phyloP scores from a whole-genome alignment of 92 coral and sea anemone genomes.

The Zoanthus sociatus region DNA sequence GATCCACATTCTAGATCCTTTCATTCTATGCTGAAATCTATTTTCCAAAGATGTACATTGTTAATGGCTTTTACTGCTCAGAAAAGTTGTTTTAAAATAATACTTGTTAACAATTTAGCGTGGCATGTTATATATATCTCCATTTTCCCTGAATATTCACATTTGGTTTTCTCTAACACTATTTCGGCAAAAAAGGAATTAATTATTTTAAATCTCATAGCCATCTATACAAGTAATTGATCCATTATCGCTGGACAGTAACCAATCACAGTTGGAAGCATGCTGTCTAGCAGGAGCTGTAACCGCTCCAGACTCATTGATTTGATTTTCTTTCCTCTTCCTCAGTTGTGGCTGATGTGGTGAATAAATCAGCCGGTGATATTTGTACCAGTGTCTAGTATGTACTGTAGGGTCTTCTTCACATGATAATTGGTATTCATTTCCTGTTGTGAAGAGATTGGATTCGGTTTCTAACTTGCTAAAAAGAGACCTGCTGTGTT shows the following conservation, averaged over 20 bases:
- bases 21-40: no score
- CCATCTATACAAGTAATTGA: no score
- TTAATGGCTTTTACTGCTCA: no score
- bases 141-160: no score
- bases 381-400: background rate
- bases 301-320: background rate
- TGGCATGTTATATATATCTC: no score
- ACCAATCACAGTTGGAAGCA: background rate
- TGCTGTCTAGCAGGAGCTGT: conserved; percentile 23
- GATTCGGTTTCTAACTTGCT: background rate
- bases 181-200: no score
- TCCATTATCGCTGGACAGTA: conserved; percentile 44
- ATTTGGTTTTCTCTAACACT: no score
- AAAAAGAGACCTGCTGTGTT: conserved; percentile 3
- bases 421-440: conserved; percentile 1
- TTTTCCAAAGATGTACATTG: no score
- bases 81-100: no score
- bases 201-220: no score
- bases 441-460: background rate
- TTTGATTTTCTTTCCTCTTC: background rate
- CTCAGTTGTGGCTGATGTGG: conserved; percentile 6
- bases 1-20: no score
- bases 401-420: background rate
- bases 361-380: conserved; percentile 33
- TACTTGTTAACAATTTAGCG: no score